Percentiles rank a stretch among this genome's conserved stretches.
These are phyloP conservation scores for Choreutis nemorana DNA, from an alignment of 2,888 invertebrate genomes.

Conservation along the genomic window DNA sequence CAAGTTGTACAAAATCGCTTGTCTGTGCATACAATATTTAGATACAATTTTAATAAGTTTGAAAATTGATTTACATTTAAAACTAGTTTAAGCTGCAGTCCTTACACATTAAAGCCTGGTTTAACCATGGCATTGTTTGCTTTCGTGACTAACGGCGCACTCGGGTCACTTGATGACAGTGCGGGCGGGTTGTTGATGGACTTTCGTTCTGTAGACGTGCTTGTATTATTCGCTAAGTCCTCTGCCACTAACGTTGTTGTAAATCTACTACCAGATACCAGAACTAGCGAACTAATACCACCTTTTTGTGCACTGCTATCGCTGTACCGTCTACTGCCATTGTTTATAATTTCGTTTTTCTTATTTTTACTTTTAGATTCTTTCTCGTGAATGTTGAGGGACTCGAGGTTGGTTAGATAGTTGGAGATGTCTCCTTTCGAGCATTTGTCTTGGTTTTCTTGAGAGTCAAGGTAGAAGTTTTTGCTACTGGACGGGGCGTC, in stretches of 20 bases:
- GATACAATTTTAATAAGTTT: too few species aligned
- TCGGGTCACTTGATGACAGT: slow-evolving; percentile 12
- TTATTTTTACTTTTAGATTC: slow-evolving; percentile 22
- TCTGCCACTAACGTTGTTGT: slow-evolving; percentile 49
- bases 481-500: slow-evolving; percentile 53
- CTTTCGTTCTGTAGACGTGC: slow-evolving; percentile 27
- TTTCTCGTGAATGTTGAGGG: slow-evolving; percentile 31
- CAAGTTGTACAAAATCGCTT: too few species aligned
- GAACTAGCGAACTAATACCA: slow-evolving; percentile 21
- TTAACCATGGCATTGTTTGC: slow-evolving; percentile 36
- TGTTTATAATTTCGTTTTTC: slow-evolving; percentile 37
- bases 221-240: slow-evolving; percentile 26
- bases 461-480: slow-evolving; percentile 37
- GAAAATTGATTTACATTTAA: too few species aligned
- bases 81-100: too few species aligned
- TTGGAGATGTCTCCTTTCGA: slow-evolving; percentile 25
- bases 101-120: slow-evolving; percentile 45
- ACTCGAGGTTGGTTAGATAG: slow-evolving; percentile 27
- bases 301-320: slow-evolving; percentile 46
- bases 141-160: slow-evolving; percentile 34
- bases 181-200: slow-evolving; percentile 21
- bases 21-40: not conserved
- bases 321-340: slow-evolving; percentile 44
- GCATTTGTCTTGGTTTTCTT: slow-evolving; percentile 33
- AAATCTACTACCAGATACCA: slow-evolving; percentile 37